Conservation (phyloP, 30 jellyfish, hydroid and myxozoan genomes). For the Aurelia aurita complex sp. Pacific region DNA sequence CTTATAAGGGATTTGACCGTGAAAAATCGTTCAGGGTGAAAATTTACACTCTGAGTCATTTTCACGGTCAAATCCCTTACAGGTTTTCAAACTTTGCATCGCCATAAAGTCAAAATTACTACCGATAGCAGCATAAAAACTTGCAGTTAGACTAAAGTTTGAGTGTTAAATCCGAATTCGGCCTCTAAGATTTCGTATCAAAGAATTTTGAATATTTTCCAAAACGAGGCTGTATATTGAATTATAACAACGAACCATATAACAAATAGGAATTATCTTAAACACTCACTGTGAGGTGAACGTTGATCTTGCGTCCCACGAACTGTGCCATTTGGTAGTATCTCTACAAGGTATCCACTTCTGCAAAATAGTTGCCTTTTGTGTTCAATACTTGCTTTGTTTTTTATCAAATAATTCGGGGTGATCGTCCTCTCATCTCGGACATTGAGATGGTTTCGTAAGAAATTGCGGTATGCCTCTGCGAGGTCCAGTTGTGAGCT, state of each 20-base stretch:
- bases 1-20: too few species aligned
- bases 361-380: constrained; percentile 45
- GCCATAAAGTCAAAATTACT: too few species aligned
- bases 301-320: constrained; percentile 57
- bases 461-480: constrained; percentile 49
- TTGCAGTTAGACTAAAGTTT: too few species aligned
- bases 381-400: constrained; percentile 52
- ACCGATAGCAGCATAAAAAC: too few species aligned
- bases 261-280: neutral
- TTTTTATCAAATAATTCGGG: constrained; percentile 15
- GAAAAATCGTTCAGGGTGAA: too few species aligned
- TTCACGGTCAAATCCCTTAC: too few species aligned
- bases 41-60: too few species aligned
- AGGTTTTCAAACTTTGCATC: too few species aligned
- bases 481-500: constrained; percentile 36
- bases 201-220: too few species aligned
- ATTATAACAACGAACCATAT: neutral
- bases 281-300: constrained; percentile 52
- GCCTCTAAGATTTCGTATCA: too few species aligned
- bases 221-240: too few species aligned
- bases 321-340: constrained; percentile 54
- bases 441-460: constrained; percentile 29
- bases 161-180: too few species aligned
- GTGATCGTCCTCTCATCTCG: constrained; percentile 2
- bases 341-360: constrained; percentile 45